Evolutionary conservation across 2,797 vertebrate species (phyloP), one percentile per base, ranked within the genome.

Genomic region (Euphonia xanthogaster): DNA sequence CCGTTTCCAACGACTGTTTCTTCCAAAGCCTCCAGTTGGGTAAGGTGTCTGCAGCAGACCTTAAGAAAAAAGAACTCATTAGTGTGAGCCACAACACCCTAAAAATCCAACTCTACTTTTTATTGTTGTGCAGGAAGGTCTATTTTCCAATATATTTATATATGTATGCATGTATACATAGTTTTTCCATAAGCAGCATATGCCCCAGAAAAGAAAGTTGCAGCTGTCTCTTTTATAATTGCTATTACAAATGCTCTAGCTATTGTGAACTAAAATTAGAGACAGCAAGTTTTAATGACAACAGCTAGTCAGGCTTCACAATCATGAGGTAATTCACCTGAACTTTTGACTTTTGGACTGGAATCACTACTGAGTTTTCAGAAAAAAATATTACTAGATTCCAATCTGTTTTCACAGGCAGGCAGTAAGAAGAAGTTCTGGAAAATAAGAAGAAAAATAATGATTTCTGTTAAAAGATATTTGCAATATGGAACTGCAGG

Each of bases 221-320:
- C 42, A 81, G 44, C 51, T 90, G 39, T 44, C 35, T 71, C 48
- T 75, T 82, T 81, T 65, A 21, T 70, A 90, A 72, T 20, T 57
- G 9, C 28, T 81, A 15, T 93, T 88, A 79, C 21, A 62, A 90
- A 79, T 61, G 37, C 54, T 71, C 31, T 80, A 65, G 50, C 40
- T 91, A 62, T 82, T 88, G 39, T 92, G 58, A 94, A n/a, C 61
- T 87, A 82, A 92, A 90, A 87, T 86, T 91, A 89, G 57, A 82
- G 31, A 18, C 66, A 92, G n/a, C 24, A 65, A 54, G 21, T 85
- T 90, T 83, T 81, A 85, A 79, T 68, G 57, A 71, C 80, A 78
- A 42, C 30, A 76, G 7, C 37, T 66, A 85, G 27, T 67, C 83
- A 88, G 50, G 24, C 62, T 92, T 82, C 58, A 88, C 24, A 75